phyloP scores from a whole-genome alignment of 2,797 vertebrate genomes.

The Sparidentex hasta region DNA sequence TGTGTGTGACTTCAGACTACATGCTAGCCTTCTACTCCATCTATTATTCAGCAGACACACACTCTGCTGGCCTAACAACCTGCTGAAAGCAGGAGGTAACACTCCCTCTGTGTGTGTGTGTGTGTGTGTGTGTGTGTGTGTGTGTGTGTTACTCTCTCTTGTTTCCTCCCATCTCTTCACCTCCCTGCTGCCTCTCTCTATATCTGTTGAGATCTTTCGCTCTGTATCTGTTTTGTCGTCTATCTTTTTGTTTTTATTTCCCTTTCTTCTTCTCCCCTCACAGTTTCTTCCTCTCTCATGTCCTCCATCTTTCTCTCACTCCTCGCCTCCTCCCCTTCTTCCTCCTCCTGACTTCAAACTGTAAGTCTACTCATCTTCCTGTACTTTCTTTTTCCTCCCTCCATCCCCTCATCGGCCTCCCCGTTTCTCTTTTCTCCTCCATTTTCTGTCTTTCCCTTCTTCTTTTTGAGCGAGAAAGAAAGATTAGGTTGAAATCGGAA shows the following conservation, averaged over 20 bases:
- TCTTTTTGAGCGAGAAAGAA: constrained; percentile 13
- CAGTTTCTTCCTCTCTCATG: background rate
- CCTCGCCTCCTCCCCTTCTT: background rate
- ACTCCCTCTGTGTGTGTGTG: constrained; percentile 33
- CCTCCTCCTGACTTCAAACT: background rate
- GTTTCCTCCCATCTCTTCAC: constrained; percentile 42
- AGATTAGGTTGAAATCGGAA: constrained; percentile 39
- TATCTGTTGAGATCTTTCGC: constrained; percentile 3
- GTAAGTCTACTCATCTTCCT: background rate
- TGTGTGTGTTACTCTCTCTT: background rate
- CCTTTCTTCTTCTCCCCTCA: background rate
- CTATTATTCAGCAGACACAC: constrained; percentile 79
- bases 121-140: too few species aligned
- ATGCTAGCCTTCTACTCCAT: constrained; percentile 70
- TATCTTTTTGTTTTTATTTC: background rate
- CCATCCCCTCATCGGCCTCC: background rate
- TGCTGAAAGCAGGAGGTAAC: constrained; percentile 73
- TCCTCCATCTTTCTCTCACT: background rate
- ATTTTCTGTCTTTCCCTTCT: background rate
- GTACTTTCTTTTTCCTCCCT: background rate
- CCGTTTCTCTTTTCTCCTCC: background rate
- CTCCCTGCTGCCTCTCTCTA: constrained; percentile 16
- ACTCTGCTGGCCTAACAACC: constrained; percentile 76
- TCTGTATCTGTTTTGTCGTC: background rate
- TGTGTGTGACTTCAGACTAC: constrained; percentile 36